Evolutionary conservation across 2,797 vertebrate genomes (phyloP).

Genomic region (Chromis chromis): DNA sequence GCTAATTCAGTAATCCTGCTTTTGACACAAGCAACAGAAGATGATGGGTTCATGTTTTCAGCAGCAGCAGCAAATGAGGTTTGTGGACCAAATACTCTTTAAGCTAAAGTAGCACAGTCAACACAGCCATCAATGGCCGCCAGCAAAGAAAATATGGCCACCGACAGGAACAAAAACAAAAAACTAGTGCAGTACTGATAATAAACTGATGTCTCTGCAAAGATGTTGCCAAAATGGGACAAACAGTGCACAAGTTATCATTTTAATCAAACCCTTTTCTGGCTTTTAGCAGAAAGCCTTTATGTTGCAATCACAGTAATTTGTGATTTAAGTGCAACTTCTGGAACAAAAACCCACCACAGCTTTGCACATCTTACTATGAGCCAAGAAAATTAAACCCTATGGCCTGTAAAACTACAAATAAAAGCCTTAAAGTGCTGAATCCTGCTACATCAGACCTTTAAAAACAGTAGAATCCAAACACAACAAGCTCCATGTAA

Average conservation of each 20-base stretch:
- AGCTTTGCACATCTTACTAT: conserved; percentile 15
- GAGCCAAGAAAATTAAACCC: conserved; percentile 32
- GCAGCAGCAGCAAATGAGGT: conserved; percentile 12
- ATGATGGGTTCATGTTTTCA: conserved; percentile 21
- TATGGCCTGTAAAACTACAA: conserved; percentile 7
- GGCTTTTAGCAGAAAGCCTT: conserved; percentile 31
- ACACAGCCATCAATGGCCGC: conserved; percentile 11
- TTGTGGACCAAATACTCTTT: conserved; percentile 13
- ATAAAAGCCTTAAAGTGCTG: conserved; percentile 2
- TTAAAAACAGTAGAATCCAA: conserved; percentile 11
- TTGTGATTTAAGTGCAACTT: conserved; percentile 38
- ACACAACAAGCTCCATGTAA: conserved; percentile 2
- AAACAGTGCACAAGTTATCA: conserved; percentile 46
- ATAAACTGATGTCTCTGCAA: conserved; percentile 24
- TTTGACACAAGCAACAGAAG: conserved; percentile 27
- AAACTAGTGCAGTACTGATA: conserved; percentile 25
- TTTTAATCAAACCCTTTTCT: conserved; percentile 44
- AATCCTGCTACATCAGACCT: conserved; percentile 4
- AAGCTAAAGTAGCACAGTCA: conserved; percentile 8
- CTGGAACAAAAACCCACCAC: conserved; percentile 23
- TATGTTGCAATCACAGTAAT: conserved; percentile 37
- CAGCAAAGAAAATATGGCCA: conserved; percentile 10
- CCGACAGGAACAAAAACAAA: conserved; percentile 3
- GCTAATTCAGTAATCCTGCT: conserved; percentile 32
- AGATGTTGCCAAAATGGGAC: conserved; percentile 45